Conservation (phyloP, 2,888 invertebrate genomes). For the Philonicus albiceps region DNA sequence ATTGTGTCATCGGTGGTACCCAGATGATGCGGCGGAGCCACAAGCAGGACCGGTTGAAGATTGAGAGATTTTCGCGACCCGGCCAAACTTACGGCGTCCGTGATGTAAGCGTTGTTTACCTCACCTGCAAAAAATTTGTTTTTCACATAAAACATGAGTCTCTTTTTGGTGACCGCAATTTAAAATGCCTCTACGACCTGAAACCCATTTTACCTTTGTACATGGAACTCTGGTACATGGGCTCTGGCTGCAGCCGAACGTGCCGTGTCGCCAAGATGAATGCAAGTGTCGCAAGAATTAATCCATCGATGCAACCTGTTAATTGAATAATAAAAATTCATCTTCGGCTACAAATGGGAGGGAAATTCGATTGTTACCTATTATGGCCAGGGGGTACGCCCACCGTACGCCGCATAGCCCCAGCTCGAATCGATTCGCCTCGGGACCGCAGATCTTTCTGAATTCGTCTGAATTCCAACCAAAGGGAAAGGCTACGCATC, state of each 20-base stretch:
- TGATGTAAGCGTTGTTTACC: conserved; percentile 87
- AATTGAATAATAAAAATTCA: not conserved
- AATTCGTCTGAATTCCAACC: conserved; percentile 89
- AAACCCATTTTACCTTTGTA: conserved; percentile 68
- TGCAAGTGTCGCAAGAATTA: conserved; percentile 86
- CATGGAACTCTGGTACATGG: conserved; percentile 74
- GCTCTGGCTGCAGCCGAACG: conserved; percentile 79
- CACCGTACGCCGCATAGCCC: conserved; percentile 90
- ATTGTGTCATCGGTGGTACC: conserved; percentile 75
- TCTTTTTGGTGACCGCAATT: not conserved
- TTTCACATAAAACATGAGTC: not conserved
- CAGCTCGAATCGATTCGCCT: conserved; percentile 77
- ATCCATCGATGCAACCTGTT: conserved; percentile 77
- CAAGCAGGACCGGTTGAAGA: conserved; percentile 82
- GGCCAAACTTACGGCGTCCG: conserved; percentile 83
- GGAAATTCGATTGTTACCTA: conserved; percentile 64
- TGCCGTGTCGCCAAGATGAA: conserved; percentile 93
- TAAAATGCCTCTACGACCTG: not conserved
- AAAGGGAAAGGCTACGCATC: conserved; percentile 87
- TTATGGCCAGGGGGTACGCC: conserved; percentile 92
- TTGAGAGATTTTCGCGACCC: conserved; percentile 87
- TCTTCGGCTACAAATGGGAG: not conserved
- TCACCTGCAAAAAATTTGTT: conserved; percentile 70
- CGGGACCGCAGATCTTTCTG: conserved; percentile 83
- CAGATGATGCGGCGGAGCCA: conserved; percentile 62